phyloP scores from a whole-genome alignment of 2,888 invertebrate species.

The Zygothrica quintamaculata region DNA sequence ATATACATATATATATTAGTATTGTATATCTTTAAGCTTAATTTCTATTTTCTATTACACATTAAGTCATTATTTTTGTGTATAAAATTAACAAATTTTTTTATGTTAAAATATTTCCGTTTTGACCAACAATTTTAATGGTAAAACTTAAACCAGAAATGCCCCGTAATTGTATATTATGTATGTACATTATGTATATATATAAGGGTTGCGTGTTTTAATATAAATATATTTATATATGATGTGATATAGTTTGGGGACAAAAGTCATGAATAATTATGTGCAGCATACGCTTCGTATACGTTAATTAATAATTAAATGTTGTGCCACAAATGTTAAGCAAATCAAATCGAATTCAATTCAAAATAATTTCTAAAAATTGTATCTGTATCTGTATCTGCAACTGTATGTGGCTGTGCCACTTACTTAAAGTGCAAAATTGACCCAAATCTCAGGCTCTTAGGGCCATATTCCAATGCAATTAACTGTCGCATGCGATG shows the following conservation, averaged over 20 bases:
- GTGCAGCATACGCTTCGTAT: slow-evolving; percentile 54
- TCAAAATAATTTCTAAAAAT: too few relatives aligned
- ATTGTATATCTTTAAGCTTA: slow-evolving; percentile 18
- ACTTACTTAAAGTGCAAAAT: slow-evolving; percentile 47
- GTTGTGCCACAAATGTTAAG: slow-evolving; percentile 59
- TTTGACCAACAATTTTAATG: slow-evolving; percentile 45
- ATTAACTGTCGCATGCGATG: slow-evolving; percentile 73
- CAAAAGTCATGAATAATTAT: slow-evolving; percentile 60
- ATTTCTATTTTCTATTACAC: too few relatives aligned
- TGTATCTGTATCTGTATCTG: slow-evolving; percentile 2
- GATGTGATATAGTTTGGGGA: too few relatives aligned
- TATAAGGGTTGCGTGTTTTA: slow-evolving; percentile 63
- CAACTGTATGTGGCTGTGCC: slow-evolving; percentile 46
- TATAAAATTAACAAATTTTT: slow-evolving; percentile 60
- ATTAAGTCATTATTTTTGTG: slow-evolving; percentile 11
- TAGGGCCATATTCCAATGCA: slow-evolving; percentile 59
- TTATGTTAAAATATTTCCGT: slow-evolving; percentile 73
- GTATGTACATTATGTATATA: slow-evolving; percentile 13
- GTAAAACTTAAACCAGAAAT: slow-evolving; percentile 36
- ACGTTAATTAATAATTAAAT: slow-evolving; percentile 63
- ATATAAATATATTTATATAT: slow-evolving; percentile 18
- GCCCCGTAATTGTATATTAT: slow-evolving; percentile 5
- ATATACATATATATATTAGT: neutral
- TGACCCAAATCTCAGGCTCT: slow-evolving; percentile 70
- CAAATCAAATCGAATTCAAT: slow-evolving; percentile 60